Percentiles rank a stretch among this genome's conserved stretches.
Conservation (phyloP, 2,888 invertebrate genomes). For the Pollenia amentaria region DNA sequence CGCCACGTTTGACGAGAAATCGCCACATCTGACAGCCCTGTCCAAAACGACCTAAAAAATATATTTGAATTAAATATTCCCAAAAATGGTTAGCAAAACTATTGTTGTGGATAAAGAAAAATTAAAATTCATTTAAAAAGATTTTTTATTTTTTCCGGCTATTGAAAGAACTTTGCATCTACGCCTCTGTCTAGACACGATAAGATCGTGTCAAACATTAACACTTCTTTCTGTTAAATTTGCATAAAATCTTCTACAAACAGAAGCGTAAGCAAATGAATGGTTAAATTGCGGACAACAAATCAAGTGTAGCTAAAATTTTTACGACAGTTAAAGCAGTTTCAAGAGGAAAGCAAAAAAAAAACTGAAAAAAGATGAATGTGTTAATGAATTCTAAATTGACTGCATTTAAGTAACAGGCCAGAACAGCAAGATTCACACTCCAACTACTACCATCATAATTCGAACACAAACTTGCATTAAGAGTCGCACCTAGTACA, state of each 20-base stretch:
- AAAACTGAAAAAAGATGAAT: slow-evolving; percentile 64
- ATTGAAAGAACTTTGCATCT: neutral
- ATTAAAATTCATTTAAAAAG: too few species aligned
- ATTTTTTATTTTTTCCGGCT: neutral
- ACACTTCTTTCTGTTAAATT: slow-evolving; percentile 56
- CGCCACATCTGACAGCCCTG: too few species aligned
- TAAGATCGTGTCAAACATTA: slow-evolving; percentile 73
- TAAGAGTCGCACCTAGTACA: slow-evolving; percentile 35
- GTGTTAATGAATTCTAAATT: slow-evolving; percentile 70
- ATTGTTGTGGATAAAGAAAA: too few species aligned
- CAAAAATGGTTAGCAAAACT: too few species aligned
- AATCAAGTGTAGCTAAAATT: slow-evolving; percentile 64
- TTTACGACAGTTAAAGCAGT: slow-evolving; percentile 51
- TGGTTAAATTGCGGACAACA: slow-evolving; percentile 66
- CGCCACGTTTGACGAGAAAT: too few species aligned
- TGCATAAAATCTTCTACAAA: slow-evolving; percentile 41
- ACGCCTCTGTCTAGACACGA: slow-evolving; percentile 39
- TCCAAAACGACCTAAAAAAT: too few species aligned
- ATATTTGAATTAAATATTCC: too few species aligned
- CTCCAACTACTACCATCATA: slow-evolving; percentile 25
- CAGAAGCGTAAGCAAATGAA: slow-evolving; percentile 71
- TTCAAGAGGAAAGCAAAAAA: slow-evolving; percentile 3
- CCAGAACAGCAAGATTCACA: slow-evolving; percentile 38
- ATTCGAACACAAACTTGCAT: slow-evolving; percentile 12
- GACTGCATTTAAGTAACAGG: slow-evolving; percentile 55